Base-by-base conservation (phyloP, 2,888 invertebrate species). In the Dasysyrphus tricinctus region DNA sequence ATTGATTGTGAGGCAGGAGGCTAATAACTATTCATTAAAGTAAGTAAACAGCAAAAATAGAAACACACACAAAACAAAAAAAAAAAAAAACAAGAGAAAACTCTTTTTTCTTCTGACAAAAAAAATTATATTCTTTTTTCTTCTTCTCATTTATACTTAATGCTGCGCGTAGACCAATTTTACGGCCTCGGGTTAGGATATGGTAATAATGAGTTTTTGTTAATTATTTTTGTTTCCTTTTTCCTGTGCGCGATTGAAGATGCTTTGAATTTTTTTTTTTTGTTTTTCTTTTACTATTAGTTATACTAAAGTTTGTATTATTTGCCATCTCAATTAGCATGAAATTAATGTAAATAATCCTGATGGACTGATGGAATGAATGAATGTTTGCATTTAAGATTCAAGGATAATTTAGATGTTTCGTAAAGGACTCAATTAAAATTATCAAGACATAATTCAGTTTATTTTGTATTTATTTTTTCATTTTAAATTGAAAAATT, bases 111-210 rank as follows among this genome's bases (percentile, higher is more conserved):
- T 77, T 78, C 79, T 80, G 86, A 88, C 72, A 49, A 83, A 81
- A 49, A n/a, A 65, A 24, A 63, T 12, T 14, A 44, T 67, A 29
- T 32, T 72, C 32, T 49, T 32, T 67, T 67, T 73, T 24, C 24
- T 57, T 80, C 69, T 72, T 86, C 47, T 80, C 61, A 79, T 80
- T 80, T 88, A 24, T 88, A 76, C 81, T 86, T 88, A 51, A 67
- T 47, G 76, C 73, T 77, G 80, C 74, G 80, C 74, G 59, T 94
- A 94, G 97, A 95, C 96, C 96, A 93, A 96, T 96, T 93, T 95
- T 96, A 93, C 96, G 97, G 94, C 97, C 97, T 94, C 96, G 97
- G 96, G 96, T 97, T 94, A 95, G 96, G 95, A 96, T 97, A 95
- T 97, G 97, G 97, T 97, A 97, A 97, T 94, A 94, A 94, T 90